Conservation (phyloP, 2,113 vertebrate genomes). For the Dipodomys ordii region DNA sequence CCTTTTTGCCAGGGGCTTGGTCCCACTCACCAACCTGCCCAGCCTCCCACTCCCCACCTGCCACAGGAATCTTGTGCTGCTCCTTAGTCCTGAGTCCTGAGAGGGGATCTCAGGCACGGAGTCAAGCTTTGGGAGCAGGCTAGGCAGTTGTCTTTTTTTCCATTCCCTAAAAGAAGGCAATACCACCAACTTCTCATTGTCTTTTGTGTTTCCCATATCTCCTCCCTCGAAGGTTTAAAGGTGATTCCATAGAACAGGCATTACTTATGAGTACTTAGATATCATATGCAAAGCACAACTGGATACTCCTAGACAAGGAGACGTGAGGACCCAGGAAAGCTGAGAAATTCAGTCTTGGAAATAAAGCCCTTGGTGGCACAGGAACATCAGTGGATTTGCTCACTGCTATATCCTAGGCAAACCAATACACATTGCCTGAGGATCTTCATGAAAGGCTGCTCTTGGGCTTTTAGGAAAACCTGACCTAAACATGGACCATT, state of each 20-base stretch:
- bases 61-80: not conserved
- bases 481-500: fast-evolving
- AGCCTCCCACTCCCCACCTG: not conserved
- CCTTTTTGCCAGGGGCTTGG: not conserved
- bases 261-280: not conserved
- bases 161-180: not conserved
- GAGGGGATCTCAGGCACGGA: not conserved
- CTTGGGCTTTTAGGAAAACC: not conserved
- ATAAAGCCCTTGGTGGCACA: fast-evolving
- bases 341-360: not conserved
- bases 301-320: no score
- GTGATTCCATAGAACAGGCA: fast-evolving
- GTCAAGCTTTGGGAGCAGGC: no score
- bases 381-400: not conserved
- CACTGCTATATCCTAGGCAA: not conserved
- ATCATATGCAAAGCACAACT: not conserved
- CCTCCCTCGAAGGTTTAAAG: not conserved
- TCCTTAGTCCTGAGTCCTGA: not conserved
- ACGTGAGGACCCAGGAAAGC: not conserved
- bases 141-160: not conserved
- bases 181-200: not conserved
- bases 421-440: not conserved
- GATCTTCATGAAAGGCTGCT: not conserved
- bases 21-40: no score
- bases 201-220: not conserved